Base-by-base conservation (phyloP, 2,888 invertebrate genomes). In the Tanaodytes sp. region DNA sequence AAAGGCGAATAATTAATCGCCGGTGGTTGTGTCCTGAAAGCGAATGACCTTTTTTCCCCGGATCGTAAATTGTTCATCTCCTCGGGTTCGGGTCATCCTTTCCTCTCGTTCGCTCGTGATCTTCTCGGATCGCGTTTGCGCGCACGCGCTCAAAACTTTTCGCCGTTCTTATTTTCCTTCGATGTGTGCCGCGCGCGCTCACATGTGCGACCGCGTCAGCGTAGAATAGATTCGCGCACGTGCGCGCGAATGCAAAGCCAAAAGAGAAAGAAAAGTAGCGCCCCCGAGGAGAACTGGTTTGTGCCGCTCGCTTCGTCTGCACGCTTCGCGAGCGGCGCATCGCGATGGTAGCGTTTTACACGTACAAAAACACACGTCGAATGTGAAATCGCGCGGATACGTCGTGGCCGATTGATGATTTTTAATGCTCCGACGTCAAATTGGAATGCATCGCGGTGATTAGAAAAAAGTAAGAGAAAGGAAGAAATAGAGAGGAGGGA, bases 211-310 rank as follows among this genome's bases (percentile, higher is more conserved):
- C 14, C 46, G 55, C 33, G 20, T 33, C 31, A 16, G 48, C 51
- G 19, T 49, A 27, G 59, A 59, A 66, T 59, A 66, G 49, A 59
- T 66, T 66, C 54, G 66, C 71, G 71, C 66, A 71, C 71, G 66
- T 71, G 71, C 71, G 71, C 62, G 46, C 48, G 40, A 58, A 57
- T 57, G 42, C 51, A 48, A 33, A 31, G 51, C 37, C 40, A 18
- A 48, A 62, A 49, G 66, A 58, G 58, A 65, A 66, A 71, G 70
- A 71, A 62, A 66, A 71, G 58, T 23, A 23, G 23, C 62, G 49
- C 57, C 57, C 43, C 65, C 65, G 66, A 57, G 58, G 71, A 48
- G 62, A 71, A 70, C 70, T 70, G 70, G 70, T 70, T 70, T 70
- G 65, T 45, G 37, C 54, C 52, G 51, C 58, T 57, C 55, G 58